Evolutionary conservation across 2,888 invertebrate genomes (phyloP).

Genomic region (Pyrgus malvae): DNA sequence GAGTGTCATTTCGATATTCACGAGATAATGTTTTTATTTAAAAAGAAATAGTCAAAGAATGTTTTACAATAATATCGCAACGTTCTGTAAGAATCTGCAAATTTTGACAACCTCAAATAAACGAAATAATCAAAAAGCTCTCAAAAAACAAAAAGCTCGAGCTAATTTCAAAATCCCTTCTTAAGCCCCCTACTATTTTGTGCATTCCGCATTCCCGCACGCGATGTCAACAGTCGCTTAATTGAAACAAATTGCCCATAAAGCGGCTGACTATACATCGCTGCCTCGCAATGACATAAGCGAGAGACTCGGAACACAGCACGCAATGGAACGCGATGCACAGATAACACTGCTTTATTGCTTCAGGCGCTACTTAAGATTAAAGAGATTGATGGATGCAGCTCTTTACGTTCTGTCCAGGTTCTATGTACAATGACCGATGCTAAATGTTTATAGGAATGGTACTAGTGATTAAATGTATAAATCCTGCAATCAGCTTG

Average conservation of each 20-base stretch:
- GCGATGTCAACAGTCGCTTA: constrained; percentile 32
- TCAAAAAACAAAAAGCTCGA: no score
- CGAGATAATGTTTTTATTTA: no score
- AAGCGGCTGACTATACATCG: constrained; percentile 17
- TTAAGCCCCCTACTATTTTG: no score
- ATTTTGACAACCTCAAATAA: no score
- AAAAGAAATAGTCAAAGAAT: no score
- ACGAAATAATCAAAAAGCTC: no score
- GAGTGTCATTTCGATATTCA: no score
- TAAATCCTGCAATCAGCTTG: no score
- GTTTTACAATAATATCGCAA: no score
- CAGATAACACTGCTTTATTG: constrained; percentile 22
- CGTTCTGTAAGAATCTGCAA: no score
- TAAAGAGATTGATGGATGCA: constrained; percentile 15
- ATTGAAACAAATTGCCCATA: constrained; percentile 27
- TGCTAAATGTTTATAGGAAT: neutral
- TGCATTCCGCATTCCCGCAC: constrained; percentile 41
- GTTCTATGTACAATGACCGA: neutral
- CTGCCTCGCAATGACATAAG: neutral
- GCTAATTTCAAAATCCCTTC: no score
- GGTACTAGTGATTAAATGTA: no score
- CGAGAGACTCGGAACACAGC: neutral
- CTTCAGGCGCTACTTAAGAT: constrained; percentile 8
- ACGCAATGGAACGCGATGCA: constrained; percentile 15
- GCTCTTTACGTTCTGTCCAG: neutral